Evolutionary conservation across 2,113 vertebrate species (phyloP).

Genomic region (Struthio camelus): DNA sequence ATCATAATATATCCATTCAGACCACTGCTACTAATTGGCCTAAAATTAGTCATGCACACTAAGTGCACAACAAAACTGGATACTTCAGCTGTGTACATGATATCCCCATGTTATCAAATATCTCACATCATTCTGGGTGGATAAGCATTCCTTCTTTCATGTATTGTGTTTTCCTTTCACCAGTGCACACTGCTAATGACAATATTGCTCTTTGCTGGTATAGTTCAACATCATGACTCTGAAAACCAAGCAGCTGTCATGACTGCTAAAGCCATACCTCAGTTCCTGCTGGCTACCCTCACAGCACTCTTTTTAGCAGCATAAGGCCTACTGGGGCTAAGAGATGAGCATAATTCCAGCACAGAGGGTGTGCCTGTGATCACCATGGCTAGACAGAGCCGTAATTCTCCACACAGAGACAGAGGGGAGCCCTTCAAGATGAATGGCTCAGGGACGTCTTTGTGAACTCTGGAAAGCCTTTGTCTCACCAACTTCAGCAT

Average conservation of each 20-base stretch:
- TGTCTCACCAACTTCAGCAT: neutral
- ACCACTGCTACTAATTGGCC: neutral
- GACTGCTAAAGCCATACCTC: neutral
- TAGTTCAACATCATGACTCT: fast-evolving
- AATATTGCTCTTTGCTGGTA: neutral
- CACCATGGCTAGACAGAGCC: neutral
- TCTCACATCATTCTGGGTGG: neutral
- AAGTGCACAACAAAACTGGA: neutral
- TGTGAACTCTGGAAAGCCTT: neutral
- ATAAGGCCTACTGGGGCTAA: neutral
- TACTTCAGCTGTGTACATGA: fast-evolving
- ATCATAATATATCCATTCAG: neutral
- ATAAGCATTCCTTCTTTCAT: neutral
- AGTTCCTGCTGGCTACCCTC: neutral
- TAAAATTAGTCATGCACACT: neutral
- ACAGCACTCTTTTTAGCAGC: neutral
- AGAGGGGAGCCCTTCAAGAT: neutral
- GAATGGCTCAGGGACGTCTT: neutral
- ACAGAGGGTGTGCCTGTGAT: neutral
- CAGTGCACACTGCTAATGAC: neutral
- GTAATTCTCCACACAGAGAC: neutral
- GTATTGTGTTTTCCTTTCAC: neutral
- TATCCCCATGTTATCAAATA: neutral
- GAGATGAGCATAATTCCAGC: neutral
- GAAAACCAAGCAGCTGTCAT: neutral